Evolutionary conservation across 1,140 invertebrate species (phyloP).

Genomic region (Coelopa frigida): DNA sequence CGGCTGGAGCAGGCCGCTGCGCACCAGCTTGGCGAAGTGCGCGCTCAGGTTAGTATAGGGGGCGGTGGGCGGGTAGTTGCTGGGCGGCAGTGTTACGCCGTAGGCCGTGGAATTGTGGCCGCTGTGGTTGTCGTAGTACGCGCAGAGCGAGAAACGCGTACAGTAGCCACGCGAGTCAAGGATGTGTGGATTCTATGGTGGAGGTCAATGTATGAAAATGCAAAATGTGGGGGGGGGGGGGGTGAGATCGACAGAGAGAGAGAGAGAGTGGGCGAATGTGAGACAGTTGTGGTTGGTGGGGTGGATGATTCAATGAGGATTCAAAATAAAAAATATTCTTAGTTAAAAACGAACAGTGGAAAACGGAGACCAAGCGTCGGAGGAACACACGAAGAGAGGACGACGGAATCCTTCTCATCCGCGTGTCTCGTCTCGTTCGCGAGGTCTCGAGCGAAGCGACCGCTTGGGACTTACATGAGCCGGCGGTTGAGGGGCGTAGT

Average conservation of each 20-base stretch:
- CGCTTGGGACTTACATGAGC: constrained; percentile 49
- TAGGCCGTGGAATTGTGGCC: constrained; percentile 43
- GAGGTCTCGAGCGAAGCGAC: too few relatives aligned
- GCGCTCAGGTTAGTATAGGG: constrained; percentile 65
- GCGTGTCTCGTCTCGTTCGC: too few relatives aligned
- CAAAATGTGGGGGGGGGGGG: too few relatives aligned
- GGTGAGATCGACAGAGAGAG: background rate
- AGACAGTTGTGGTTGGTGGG: constrained; percentile 5
- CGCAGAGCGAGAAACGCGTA: constrained; percentile 47
- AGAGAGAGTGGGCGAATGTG: background rate
- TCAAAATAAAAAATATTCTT: background rate
- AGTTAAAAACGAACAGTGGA: background rate
- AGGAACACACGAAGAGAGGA: background rate
- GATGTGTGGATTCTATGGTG: constrained; percentile 27
- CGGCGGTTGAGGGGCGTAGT: constrained; percentile 9
- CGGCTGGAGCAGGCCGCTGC: constrained; percentile 60
- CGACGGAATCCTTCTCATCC: background rate
- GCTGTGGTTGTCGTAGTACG: constrained; percentile 35
- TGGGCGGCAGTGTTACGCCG: constrained; percentile 53
- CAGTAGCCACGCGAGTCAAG: constrained; percentile 49
- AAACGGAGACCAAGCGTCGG: background rate
- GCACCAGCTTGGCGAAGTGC: constrained; percentile 65
- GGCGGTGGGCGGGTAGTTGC: constrained; percentile 56
- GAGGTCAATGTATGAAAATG: too few relatives aligned
- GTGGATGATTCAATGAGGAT: constrained; percentile 3